phyloP scores from a whole-genome alignment of 2,113 vertebrate species.

The Piaya cayana region DNA sequence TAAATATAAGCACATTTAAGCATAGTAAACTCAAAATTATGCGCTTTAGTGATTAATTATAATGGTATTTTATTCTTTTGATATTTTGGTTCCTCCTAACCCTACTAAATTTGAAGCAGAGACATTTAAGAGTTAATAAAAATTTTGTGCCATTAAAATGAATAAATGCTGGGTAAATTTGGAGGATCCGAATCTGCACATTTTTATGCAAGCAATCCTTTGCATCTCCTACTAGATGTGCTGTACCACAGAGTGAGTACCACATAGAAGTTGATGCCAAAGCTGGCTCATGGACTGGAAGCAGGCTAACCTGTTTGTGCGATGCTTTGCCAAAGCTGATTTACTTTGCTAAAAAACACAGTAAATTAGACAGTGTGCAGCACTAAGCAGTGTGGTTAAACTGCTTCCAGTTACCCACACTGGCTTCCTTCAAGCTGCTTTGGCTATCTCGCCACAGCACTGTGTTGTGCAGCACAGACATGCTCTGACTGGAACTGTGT shows the following conservation, averaged over 20 bases:
- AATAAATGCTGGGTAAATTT: background rate
- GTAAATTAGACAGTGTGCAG: conserved; percentile 28
- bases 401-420: background rate
- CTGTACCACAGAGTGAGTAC: background rate
- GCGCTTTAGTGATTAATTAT: background rate
- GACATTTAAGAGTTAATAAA: background rate
- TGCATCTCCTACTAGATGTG: background rate
- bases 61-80: background rate
- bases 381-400: background rate
- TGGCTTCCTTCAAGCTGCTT: conserved; percentile 9
- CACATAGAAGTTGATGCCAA: background rate
- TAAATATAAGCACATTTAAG: background rate
- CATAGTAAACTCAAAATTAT: background rate
- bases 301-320: background rate
- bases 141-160: background rate
- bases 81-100: background rate
- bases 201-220: background rate
- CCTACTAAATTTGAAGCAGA: background rate
- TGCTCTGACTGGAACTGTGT: background rate
- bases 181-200: background rate
- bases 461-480: background rate
- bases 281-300: background rate
- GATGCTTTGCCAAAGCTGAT: conserved; percentile 46
- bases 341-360: conserved; percentile 24
- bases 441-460: background rate